Evolutionary conservation across 2,113 vertebrate genomes (phyloP), one percentile per base, ranked within the genome.

Genomic region (Colius striatus): DNA sequence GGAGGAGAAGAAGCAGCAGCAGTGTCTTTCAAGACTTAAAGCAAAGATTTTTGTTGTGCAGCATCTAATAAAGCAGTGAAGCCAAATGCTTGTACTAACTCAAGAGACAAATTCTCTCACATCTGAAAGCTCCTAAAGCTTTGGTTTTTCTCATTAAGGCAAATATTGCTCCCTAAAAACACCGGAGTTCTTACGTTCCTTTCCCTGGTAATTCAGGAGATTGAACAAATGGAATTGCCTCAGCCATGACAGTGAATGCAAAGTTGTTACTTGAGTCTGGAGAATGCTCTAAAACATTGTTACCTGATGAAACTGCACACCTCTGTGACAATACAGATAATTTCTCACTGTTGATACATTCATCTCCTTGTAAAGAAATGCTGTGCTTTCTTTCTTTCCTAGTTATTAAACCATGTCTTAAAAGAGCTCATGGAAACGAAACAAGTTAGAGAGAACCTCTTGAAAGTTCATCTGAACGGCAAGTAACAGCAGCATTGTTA

Each of bases 401-500:
- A 99, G 99, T 97, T 99, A 94, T 76, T 99, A 88, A 98, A 97
- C 73, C 98, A 97, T 36, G 98, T 98, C 76, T 96, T 99, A 80
- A 98, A 98, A 90, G 98, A 99, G 41, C 97, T 99, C 62, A 97
- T 95, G 76, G 94, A 97, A 94, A 94, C 97, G 57, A 97, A 98
- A 58, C 97, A 98, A 53, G 96, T 98, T 11, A 97, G 95, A 93
- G 98, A 97, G 63, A 99, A 98, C 92, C 95, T 99, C 48, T 95
- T 99, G 51, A 98, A 98, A 95, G 99, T 99, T 95, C 98, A 98
- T 18, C 98, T 99, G 92, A 99, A 98, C 78, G 99, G 99, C 98
- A 97, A 98, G 98, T 97, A 75, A 50, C 55, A 2, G 9, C 74
- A 32, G 20, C 23, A n/a, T 11, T 41, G 38, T 41, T 9, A 41